phyloP scores from a whole-genome alignment of 2,113 vertebrate genomes.

The Meriones unguiculatus region DNA sequence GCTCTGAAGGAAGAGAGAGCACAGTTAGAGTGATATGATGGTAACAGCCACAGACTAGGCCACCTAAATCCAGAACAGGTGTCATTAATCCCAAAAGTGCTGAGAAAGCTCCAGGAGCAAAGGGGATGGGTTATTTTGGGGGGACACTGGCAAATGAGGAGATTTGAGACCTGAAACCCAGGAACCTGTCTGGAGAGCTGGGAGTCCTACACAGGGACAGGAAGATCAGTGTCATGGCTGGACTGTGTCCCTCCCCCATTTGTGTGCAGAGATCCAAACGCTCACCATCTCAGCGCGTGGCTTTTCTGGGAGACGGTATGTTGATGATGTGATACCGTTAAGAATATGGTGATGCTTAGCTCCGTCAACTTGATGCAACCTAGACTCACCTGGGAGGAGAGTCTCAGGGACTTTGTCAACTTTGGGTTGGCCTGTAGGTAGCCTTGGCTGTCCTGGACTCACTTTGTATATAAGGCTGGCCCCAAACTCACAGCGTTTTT shows the following conservation, averaged over 20 bases:
- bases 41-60: background rate
- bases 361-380: background rate
- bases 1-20: background rate
- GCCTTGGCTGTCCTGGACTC: too few species aligned
- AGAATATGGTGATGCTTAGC: background rate
- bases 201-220: background rate
- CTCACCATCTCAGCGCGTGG: background rate
- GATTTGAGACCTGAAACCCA: background rate
- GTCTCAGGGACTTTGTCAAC: background rate
- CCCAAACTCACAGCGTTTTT: too few species aligned
- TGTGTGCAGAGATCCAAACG: background rate
- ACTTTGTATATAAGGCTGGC: too few species aligned
- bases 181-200: background rate
- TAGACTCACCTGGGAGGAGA: background rate
- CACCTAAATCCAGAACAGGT: conserved; percentile 6
- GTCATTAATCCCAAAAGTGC: background rate
- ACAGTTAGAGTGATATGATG: background rate
- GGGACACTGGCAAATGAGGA: background rate
- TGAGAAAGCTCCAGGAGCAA: background rate
- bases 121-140: background rate
- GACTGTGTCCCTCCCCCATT: background rate
- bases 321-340: background rate
- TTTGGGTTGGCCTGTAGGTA: background rate
- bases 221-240: background rate
- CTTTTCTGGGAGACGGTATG: background rate